phyloP scores from a whole-genome alignment of 1,140 invertebrate genomes.

The Rhyacophila brunnea region DNA sequence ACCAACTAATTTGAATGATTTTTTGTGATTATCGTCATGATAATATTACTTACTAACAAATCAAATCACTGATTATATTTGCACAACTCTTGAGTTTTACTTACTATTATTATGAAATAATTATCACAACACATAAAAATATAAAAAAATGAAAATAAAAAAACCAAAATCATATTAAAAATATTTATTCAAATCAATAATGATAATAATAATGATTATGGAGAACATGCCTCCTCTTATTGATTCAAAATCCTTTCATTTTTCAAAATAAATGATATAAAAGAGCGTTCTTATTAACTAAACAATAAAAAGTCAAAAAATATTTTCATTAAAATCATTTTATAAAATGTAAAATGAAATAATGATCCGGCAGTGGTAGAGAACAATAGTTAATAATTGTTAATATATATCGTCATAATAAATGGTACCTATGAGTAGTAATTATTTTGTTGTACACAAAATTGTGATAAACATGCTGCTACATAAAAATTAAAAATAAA shows the following conservation, averaged over 20 bases:
- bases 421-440: too few relatives aligned
- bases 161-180: neutral
- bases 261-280: neutral
- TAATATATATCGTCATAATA: too few relatives aligned
- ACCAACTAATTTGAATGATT: neutral
- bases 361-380: neutral
- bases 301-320: too few relatives aligned
- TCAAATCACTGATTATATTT: neutral
- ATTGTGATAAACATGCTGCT: too few relatives aligned
- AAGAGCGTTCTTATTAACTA: neutral
- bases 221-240: neutral
- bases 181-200: too few relatives aligned
- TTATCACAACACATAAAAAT: neutral
- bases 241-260: too few relatives aligned
- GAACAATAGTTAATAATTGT: too few relatives aligned
- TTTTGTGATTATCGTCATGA: conserved; percentile 5
- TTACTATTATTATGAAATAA: neutral
- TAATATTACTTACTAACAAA: conserved; percentile 3
- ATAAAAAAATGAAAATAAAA: neutral
- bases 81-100: conserved; percentile 2
- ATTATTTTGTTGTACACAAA: too few relatives aligned
- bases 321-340: conserved; percentile 3
- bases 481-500: too few relatives aligned
- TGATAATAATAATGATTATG: too few relatives aligned
- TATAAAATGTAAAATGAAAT: conserved; percentile 1